Percentiles rank a stretch among this genome's conserved stretches.
phyloP scores from a whole-genome alignment of 2,113 vertebrate species.

The Panthera leo region DNA sequence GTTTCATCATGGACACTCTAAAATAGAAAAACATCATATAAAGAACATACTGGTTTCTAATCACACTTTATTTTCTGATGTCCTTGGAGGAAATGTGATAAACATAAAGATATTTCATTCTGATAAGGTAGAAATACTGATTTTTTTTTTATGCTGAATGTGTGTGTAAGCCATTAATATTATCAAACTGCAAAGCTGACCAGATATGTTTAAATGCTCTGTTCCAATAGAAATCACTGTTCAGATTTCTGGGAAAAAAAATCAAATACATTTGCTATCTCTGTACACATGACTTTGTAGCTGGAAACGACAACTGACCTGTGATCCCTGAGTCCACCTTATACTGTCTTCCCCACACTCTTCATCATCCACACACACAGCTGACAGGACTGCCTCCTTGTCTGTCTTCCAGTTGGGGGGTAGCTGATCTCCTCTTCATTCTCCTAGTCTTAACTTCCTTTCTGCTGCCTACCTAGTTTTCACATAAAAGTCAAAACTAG shows the following conservation, averaged over 20 bases:
- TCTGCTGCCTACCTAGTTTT: background rate
- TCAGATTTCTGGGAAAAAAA: conserved; percentile 18
- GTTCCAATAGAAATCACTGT: conserved; percentile 25
- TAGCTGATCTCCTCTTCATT: background rate
- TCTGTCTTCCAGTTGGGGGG: background rate
- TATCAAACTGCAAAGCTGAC: conserved; percentile 45
- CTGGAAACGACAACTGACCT: background rate
- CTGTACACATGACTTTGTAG: background rate
- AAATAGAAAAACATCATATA: conserved; percentile 62
- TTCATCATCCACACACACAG: background rate
- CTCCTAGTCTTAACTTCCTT: background rate
- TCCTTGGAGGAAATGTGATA: conserved; percentile 44
- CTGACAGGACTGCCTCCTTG: background rate
- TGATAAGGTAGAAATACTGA: background rate
- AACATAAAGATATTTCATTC: conserved; percentile 52
- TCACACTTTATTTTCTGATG: conserved; percentile 50
- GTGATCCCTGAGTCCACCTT: background rate
- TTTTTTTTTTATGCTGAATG: conserved; percentile 15
- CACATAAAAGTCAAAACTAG: conserved; percentile 23
- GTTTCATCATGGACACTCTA: conserved; percentile 62
- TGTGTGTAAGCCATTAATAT: conserved; percentile 45
- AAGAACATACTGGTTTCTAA: conserved; percentile 59
- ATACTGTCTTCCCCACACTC: background rate
- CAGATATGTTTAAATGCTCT: conserved; percentile 9
- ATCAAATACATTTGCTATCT: background rate